Evolutionary conservation across 2,113 vertebrate species (phyloP).

Genomic region (Danionella cerebrum): DNA sequence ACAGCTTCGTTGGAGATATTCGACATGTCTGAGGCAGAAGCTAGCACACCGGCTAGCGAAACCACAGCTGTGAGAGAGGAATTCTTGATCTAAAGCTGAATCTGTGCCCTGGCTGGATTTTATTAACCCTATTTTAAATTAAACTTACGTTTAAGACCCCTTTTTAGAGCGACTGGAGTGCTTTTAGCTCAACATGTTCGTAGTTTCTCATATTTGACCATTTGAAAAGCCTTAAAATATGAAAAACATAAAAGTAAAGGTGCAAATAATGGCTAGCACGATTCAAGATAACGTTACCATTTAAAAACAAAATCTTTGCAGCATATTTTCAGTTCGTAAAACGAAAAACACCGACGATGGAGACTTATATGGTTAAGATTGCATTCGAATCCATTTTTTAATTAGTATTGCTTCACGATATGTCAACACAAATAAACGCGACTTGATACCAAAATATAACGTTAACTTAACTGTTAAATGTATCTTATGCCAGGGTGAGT

Average conservation of each 20-base stretch:
- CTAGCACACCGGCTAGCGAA: constrained; percentile 11
- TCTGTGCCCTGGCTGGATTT: not conserved
- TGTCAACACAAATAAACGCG: too few species aligned
- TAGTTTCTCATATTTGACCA: not conserved
- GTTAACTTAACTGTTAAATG: too few species aligned
- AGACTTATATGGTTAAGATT: too few species aligned
- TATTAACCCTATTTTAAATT: not conserved
- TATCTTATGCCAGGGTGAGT: too few species aligned
- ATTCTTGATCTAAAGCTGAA: not conserved
- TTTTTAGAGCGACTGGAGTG: not conserved
- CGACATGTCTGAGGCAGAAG: constrained; percentile 54
- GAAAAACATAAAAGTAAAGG: not conserved
- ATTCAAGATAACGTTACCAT: too few species aligned
- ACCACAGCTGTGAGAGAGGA: not conserved
- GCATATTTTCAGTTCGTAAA: too few species aligned
- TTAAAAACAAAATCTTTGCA: too few species aligned
- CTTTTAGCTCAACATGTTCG: not conserved
- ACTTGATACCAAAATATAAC: too few species aligned
- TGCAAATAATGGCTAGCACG: too few species aligned
- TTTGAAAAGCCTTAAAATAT: not conserved
- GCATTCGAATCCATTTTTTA: too few species aligned
- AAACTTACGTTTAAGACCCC: not conserved
- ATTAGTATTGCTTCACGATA: too few species aligned
- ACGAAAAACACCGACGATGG: too few species aligned
- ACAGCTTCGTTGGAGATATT: constrained; percentile 71